Base-by-base conservation (phyloP, 1,140 invertebrate genomes). In the Frieseomelitta varia region DNA sequence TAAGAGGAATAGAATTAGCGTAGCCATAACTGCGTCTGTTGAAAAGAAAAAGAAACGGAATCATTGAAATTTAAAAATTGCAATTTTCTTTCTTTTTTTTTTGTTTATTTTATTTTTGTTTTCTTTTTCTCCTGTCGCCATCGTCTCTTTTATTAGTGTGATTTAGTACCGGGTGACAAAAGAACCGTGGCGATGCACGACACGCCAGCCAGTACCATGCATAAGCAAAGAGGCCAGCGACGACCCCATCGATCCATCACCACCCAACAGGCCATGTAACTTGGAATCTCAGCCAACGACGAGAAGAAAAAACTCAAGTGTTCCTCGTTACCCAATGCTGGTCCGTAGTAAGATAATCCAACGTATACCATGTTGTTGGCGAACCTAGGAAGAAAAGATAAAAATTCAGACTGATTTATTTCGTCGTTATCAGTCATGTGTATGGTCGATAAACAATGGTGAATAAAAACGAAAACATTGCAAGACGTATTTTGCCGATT, bases 271-370 rank as follows among this genome's bases (percentile, higher is more conserved):
- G 97, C 96, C 55, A 98, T 93, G 91, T 98, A 98, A 90, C 97
- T 98, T 0, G 98, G 98, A 76, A 98, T 96, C 93, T 98, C 98
- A 21, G 98, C 97, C 1, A 97, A 95, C 0, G 97, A 97, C 27
- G 97, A 97, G 34, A 98, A 95, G 74, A 98, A 96, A 92, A 98
- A 98, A 91, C 97, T 98, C 83, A 98, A 95, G 93, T 98, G 98
- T 89, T 98, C 97, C 93, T 98, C 97, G 86, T 95, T 97, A 39
- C 97, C 98, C 27, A 98, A 95, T 14, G 97, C 96, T 21, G 98
- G 98, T 0, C 98, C 97, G 87, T 98, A 98, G 91, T 98, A 98
- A 85, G 97, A 98, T 68, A 98, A 93, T 0, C 97, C 98, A 15
- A 98, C 97, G 87, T 98, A 98, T 10, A 98, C 98, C 93, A 97